phyloP scores from a whole-genome alignment of 2,888 invertebrate species.

The Eumerus sabulonum region DNA sequence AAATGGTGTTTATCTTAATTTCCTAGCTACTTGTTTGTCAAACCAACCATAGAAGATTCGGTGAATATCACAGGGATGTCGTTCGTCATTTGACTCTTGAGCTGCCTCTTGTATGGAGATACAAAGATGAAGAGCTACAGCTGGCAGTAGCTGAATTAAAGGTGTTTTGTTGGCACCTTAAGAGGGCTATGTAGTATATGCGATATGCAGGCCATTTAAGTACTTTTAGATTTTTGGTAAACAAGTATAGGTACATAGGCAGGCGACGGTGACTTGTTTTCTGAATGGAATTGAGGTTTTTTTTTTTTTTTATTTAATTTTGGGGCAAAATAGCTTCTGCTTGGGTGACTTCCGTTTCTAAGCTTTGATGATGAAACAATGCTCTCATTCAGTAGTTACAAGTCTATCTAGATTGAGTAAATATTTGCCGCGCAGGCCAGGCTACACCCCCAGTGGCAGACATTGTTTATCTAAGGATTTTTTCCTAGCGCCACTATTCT shows the following conservation, averaged over 20 bases:
- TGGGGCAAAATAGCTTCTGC: slow-evolving; percentile 31
- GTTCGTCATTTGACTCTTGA: not conserved
- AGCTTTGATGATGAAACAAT: slow-evolving; percentile 43
- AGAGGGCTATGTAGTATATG: slow-evolving; percentile 26
- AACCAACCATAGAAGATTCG: slow-evolving; percentile 58
- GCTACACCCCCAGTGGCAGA: not conserved
- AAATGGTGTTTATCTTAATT: slow-evolving; percentile 68
- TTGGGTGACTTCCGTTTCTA: slow-evolving; percentile 52
- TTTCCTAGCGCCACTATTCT: not conserved
- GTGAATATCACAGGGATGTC: slow-evolving; percentile 59
- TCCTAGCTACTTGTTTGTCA: slow-evolving; percentile 63
- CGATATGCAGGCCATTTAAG: slow-evolving; percentile 18
- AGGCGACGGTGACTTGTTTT: not conserved
- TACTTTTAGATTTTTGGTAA: slow-evolving; percentile 33
- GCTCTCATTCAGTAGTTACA: slow-evolving; percentile 45
- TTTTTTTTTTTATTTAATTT: slow-evolving; percentile 22
- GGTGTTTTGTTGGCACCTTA: slow-evolving; percentile 67
- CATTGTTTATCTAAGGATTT: slow-evolving; percentile 22
- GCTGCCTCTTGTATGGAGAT: not conserved
- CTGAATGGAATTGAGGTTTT: slow-evolving; percentile 37
- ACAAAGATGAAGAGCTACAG: slow-evolving; percentile 10
- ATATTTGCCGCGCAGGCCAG: not conserved
- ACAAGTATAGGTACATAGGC: slow-evolving; percentile 14
- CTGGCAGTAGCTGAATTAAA: slow-evolving; percentile 61
- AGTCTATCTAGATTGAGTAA: too few relatives aligned